Evolutionary conservation across 2,113 vertebrate species (phyloP).

Genomic region (Xenus cinereus): DNA sequence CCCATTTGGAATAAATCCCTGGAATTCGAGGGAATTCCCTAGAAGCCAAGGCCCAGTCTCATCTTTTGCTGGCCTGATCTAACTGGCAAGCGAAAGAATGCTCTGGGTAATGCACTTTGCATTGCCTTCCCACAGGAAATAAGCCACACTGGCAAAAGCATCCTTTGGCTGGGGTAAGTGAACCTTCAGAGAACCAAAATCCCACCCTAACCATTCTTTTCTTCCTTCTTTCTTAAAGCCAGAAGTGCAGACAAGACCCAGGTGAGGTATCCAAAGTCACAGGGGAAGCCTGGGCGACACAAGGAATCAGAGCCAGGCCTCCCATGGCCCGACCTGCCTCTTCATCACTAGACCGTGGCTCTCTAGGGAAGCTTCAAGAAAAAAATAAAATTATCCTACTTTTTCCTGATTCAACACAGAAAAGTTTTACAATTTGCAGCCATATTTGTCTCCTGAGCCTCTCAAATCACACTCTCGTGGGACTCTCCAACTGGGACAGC

Average conservation of each 20-base stretch:
- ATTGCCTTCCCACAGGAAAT: background rate
- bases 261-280: background rate
- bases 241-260: background rate
- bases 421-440: background rate
- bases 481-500: slow-evolving; percentile 3
- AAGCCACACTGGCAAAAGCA: background rate
- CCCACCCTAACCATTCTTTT: background rate
- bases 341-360: background rate
- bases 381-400: background rate
- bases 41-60: background rate
- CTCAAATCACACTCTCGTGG: background rate
- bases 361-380: background rate
- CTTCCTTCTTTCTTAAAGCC: background rate
- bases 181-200: background rate
- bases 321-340: background rate
- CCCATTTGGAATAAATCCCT: background rate
- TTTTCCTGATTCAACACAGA: background rate
- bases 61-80: background rate
- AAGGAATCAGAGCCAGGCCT: background rate
- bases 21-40: too few relatives aligned
- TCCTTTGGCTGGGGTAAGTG: background rate
- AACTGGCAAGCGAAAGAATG: background rate
- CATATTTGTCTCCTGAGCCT: background rate
- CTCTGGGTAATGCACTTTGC: background rate
- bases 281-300: background rate